Conservation (phyloP, 2,888 invertebrate genomes). For the Agonopterix arenella region DNA sequence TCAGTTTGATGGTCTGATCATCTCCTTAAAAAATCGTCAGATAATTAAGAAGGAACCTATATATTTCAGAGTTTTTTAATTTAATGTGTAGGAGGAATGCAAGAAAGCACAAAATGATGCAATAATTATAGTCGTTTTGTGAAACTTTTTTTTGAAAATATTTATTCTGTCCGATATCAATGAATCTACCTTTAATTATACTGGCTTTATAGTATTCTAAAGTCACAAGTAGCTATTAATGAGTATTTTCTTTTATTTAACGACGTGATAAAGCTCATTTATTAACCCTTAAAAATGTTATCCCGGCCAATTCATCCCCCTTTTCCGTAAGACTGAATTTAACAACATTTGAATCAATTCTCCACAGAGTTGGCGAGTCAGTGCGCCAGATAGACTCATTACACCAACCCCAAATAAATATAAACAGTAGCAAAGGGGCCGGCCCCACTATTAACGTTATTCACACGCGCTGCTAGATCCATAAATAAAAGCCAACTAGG, state of each 20-base stretch:
- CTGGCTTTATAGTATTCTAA: no score
- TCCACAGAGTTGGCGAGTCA: slow-evolving; percentile 74
- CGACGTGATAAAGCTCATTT: slow-evolving; percentile 49
- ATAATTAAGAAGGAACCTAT: no score
- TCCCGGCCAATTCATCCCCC: slow-evolving; percentile 52
- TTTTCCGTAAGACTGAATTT: slow-evolving; percentile 67
- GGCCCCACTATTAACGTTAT: slow-evolving; percentile 37
- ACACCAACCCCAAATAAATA: slow-evolving; percentile 73
- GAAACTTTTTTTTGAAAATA: no score
- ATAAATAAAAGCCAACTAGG: slow-evolving; percentile 66
- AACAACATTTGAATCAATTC: slow-evolving; percentile 77
- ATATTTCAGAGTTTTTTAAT: no score
- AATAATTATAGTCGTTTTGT: no score
- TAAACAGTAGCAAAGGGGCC: slow-evolving; percentile 59
- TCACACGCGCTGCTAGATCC: slow-evolving; percentile 71
- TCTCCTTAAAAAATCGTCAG: no score
- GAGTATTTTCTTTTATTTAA: slow-evolving; percentile 8
- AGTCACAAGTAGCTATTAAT: no score
- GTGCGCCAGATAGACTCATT: slow-evolving; percentile 73
- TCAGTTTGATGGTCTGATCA: no score
- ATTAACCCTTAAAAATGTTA: slow-evolving; percentile 52
- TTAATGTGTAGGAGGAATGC: no score
- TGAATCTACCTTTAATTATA: no score
- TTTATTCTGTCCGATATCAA: no score
- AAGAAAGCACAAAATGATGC: no score